A percentile compares a stretch with the other conserved stretches of the same genome.
Conservation (phyloP, 2,797 vertebrate species). For the Eutrigla gurnardus region DNA sequence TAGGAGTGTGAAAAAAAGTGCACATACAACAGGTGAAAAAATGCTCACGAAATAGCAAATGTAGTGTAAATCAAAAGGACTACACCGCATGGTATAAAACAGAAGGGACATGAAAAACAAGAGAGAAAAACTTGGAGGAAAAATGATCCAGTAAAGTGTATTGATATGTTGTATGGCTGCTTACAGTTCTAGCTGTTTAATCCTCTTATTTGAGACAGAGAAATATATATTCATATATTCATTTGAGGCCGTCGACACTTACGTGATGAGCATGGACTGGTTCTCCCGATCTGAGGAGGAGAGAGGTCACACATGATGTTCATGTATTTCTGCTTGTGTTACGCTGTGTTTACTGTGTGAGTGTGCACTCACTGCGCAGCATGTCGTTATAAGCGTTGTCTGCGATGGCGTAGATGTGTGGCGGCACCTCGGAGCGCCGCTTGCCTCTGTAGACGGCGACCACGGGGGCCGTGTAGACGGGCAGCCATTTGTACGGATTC, state of each 20-base stretch:
- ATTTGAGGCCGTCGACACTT: conserved; percentile 75
- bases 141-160: neutral
- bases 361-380: conserved; percentile 89
- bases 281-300: conserved; percentile 91
- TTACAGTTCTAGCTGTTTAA: neutral
- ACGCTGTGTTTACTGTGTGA: neutral
- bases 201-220: conserved; percentile 2
- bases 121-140: conserved; percentile 18
- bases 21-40: conserved; percentile 66
- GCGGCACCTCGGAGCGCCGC: conserved; percentile 89
- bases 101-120: conserved; percentile 21
- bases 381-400: conserved; percentile 95
- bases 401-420: conserved; percentile 93
- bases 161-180: conserved; percentile 13
- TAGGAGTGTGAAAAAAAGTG: conserved; percentile 75
- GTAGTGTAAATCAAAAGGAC: conserved; percentile 31
- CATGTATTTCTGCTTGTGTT: neutral
- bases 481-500: conserved; percentile 97
- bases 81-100: conserved; percentile 37
- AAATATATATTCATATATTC: too few species aligned
- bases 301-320: neutral
- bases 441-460: conserved; percentile 94
- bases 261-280: conserved; percentile 99
- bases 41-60: conserved; percentile 5
- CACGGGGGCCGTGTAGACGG: conserved; percentile 89